Evolutionary conservation across 2,113 vertebrate species (phyloP).

Genomic region (Microtus montanus): DNA sequence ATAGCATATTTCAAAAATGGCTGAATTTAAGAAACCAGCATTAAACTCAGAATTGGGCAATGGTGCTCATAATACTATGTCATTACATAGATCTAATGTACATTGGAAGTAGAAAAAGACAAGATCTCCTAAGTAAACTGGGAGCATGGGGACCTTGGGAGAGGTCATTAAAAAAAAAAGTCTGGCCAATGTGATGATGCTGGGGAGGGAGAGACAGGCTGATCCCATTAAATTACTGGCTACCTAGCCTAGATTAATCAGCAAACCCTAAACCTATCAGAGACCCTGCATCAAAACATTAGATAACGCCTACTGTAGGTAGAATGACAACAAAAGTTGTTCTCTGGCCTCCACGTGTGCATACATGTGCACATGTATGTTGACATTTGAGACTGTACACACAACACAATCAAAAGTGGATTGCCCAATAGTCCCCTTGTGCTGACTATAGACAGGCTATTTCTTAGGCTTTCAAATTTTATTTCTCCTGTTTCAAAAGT

Average conservation of each 20-base stretch:
- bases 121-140: too few species aligned
- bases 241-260: too few species aligned
- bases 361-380: too few species aligned
- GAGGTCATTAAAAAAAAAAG: too few species aligned
- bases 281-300: neutral
- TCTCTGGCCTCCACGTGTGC: neutral
- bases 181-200: neutral
- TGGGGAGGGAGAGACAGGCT: neutral
- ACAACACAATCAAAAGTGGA: neutral
- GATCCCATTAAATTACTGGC: neutral
- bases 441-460: neutral
- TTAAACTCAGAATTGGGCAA: neutral
- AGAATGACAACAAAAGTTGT: neutral
- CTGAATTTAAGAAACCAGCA: neutral
- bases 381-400: neutral
- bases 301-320: neutral
- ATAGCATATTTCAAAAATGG: neutral
- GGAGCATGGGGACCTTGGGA: too few species aligned
- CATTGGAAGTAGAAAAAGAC: too few species aligned
- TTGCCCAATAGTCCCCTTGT: neutral
- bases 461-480: slow-evolving; percentile 40
- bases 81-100: too few species aligned
- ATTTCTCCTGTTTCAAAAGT: slow-evolving; percentile 51
- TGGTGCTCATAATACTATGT: neutral
- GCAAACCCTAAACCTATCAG: neutral